Evolutionary conservation across 1,140 invertebrate genomes (phyloP).

Genomic region (Drosophila ohnishii): DNA sequence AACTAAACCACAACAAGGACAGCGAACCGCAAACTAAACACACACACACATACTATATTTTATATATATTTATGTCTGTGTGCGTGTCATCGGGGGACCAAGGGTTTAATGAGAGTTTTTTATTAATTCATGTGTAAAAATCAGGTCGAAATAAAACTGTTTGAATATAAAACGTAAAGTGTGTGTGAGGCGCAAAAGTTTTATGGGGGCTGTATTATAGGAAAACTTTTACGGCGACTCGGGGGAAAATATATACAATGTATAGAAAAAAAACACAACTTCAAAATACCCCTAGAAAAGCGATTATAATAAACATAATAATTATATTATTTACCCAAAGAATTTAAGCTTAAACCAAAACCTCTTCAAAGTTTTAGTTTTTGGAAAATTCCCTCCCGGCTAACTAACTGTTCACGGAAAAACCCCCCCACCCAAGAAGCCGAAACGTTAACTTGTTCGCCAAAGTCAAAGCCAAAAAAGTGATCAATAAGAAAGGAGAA

Average conservation of each 20-base stretch:
- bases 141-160: constrained; percentile 65
- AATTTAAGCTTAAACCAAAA: neutral
- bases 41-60: neutral
- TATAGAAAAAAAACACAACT: neutral
- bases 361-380: neutral
- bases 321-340: neutral
- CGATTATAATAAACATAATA: neutral
- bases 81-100: neutral
- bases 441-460: constrained; percentile 4
- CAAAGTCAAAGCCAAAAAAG: constrained; percentile 18
- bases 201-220: constrained; percentile 18
- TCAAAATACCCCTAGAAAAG: neutral
- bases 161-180: constrained; percentile 63
- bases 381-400: neutral
- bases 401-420: neutral
- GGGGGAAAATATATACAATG: neutral
- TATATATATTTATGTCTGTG: neutral
- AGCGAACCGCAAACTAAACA: constrained; percentile 24
- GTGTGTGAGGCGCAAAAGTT: constrained; percentile 20
- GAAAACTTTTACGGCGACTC: constrained; percentile 20
- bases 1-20: constrained; percentile 26
- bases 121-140: constrained; percentile 76
- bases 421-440: neutral
- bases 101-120: constrained; percentile 59
- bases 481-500: constrained; percentile 9